Evolutionary conservation across 1,140 invertebrate species (phyloP).

Genomic region (Agrilus planipennis): DNA sequence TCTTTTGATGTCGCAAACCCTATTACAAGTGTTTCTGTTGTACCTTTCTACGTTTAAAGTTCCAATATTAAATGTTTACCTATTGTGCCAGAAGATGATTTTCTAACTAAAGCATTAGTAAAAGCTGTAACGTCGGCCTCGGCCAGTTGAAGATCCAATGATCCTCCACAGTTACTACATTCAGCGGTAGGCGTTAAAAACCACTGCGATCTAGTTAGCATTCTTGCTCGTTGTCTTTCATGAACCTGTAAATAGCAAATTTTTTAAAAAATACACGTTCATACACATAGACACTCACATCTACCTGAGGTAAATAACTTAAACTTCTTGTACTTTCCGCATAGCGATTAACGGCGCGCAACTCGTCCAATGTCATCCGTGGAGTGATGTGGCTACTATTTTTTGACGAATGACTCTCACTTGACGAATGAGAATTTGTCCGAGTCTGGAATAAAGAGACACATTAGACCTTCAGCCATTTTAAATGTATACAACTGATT

Average conservation of each 20-base stretch:
- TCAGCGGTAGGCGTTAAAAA: conserved; percentile 65
- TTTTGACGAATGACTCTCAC: conserved; percentile 46
- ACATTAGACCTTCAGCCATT: no score
- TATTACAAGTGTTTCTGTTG: no score
- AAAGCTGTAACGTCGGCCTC: conserved; percentile 39
- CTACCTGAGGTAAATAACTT: conserved; percentile 80
- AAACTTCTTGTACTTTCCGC: conserved; percentile 88
- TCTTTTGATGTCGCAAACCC: no score
- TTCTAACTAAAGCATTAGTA: conserved; percentile 26
- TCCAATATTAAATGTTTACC: conserved; percentile 21
- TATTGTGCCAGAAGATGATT: conserved; percentile 32
- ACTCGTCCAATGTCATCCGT: conserved; percentile 70
- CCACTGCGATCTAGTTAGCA: conserved; percentile 90
- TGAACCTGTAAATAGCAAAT: conserved; percentile 57
- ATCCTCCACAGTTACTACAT: conserved; percentile 41
- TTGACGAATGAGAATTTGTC: conserved; percentile 42
- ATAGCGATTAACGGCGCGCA: conserved; percentile 74
- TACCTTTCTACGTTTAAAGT: no score
- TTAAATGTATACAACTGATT: no score
- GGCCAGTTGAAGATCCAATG: conserved; percentile 38
- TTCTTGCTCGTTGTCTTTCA: conserved; percentile 83
- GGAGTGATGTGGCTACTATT: conserved; percentile 37
- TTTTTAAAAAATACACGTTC: conserved; percentile 15
- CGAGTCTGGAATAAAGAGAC: conserved; percentile 13
- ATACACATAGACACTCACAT: conserved; percentile 22